Conservation (phyloP, 2,113 vertebrate species). For the Erythrolamprus reginae region DNA sequence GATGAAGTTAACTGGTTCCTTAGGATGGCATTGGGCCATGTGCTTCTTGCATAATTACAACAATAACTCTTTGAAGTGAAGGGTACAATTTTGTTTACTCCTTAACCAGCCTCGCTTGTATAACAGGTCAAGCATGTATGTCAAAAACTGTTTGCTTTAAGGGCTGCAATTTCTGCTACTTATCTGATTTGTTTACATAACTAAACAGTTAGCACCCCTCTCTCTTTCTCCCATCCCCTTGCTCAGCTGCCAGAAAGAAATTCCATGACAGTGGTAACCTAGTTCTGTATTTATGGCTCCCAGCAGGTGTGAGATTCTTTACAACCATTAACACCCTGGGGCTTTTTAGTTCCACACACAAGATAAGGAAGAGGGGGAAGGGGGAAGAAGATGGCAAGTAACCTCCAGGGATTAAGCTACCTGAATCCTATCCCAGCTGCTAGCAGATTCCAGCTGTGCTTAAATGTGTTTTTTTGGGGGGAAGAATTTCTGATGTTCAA, state of each 20-base stretch:
- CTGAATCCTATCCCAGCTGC: slow-evolving; percentile 92
- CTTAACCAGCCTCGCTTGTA: slow-evolving; percentile 45
- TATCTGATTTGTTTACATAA: slow-evolving; percentile 59
- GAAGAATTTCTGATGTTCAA: slow-evolving; percentile 92
- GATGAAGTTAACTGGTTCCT: slow-evolving; percentile 24
- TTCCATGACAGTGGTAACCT: slow-evolving; percentile 59
- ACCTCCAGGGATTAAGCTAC: slow-evolving; percentile 93
- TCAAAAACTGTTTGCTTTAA: slow-evolving; percentile 45
- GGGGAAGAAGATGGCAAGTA: slow-evolving; percentile 69
- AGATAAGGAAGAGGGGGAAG: slow-evolving; percentile 68
- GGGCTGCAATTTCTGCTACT: slow-evolving; percentile 40
- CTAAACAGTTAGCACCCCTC: slow-evolving; percentile 49
- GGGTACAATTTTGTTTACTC: slow-evolving; percentile 59
- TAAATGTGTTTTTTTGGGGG: slow-evolving; percentile 82
- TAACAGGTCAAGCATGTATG: slow-evolving; percentile 52
- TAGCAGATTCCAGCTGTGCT: slow-evolving; percentile 89
- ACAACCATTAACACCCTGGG: slow-evolving; percentile 86
- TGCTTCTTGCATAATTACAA: slow-evolving; percentile 53
- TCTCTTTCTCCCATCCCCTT: slow-evolving; percentile 10
- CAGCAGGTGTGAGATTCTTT: slow-evolving; percentile 88
- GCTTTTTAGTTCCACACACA: slow-evolving; percentile 80
- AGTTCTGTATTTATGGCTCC: slow-evolving; percentile 90
- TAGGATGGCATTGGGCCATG: slow-evolving; percentile 23
- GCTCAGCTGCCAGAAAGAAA: slow-evolving; percentile 29
- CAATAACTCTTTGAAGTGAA: slow-evolving; percentile 60